Base-by-base conservation (phyloP, 1,140 invertebrate species). In the Bombus confusus region DNA sequence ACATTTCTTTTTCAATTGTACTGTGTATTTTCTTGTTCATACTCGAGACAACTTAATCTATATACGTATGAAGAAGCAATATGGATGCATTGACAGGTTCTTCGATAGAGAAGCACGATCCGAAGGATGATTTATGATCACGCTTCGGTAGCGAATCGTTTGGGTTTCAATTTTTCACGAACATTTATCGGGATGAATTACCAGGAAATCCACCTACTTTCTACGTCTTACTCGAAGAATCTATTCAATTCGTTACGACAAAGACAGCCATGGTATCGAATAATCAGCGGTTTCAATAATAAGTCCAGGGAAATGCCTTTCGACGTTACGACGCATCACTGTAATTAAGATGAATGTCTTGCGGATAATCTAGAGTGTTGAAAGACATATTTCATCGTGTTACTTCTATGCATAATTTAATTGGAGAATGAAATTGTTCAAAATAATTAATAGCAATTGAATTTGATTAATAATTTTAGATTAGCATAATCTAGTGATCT, bases 311-410 rank as follows among this genome's bases (percentile, higher is more conserved):
- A 43, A 75, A 82, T 57, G 31, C 25, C 59, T 69, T 57, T 59
- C 74, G 37, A 78, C 75, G 37, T 59, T 43, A 18, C 66, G 37
- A 64, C 25, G 41, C 34, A 64, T 15, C 73, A 34, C 22, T 37
- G 37, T 69, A 84, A 84, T 84, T 78, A 84, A 78, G 74, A 78
- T 57, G 37, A 84, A 84, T 84, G 82, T 78, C 22, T 84, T 41
- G 25, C 3, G 28, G n/a, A 43, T 84, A 62, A 84, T 78, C 66
- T 66, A n/a, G 1, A 18, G 25, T 28, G 59, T 39, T 52, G 39
- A 76, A 76, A 64, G 72, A 83, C 59, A 41, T 75, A 72, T 73
- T 75, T 82, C 72, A 37, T 41, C 34, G 22, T 15, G 31, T 28
- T 66, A 31, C 8, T 34, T 34, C 6, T 34, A 3, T 31, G 34